A percentile compares a stretch with the other conserved stretches of the same genome.
phyloP scores from a whole-genome alignment of 1,140 invertebrate genomes.

The Drosophila tristis region DNA sequence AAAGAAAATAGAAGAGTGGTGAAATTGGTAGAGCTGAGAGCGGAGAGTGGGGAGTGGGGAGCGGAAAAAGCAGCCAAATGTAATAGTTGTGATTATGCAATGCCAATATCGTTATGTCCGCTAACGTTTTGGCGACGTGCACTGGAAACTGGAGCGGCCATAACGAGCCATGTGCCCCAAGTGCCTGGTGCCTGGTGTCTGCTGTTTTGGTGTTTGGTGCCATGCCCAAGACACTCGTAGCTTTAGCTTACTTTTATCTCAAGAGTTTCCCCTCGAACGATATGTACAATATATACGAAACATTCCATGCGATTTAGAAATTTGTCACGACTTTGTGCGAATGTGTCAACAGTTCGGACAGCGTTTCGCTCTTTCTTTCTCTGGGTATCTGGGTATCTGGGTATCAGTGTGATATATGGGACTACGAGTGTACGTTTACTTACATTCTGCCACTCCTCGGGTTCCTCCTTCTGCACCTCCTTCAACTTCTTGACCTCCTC shows the following conservation, averaged over 20 bases:
- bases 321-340: constrained; percentile 65
- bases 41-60: constrained; percentile 1
- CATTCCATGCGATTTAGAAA: constrained; percentile 36
- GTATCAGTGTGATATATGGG: constrained; percentile 13
- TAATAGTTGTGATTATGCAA: constrained; percentile 73
- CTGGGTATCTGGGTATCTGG: too few species aligned
- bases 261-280: background rate
- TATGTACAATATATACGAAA: constrained; percentile 16
- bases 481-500: constrained; percentile 93
- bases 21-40: constrained; percentile 1
- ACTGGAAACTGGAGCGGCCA: constrained; percentile 71
- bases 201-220: constrained; percentile 2
- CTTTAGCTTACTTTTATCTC: constrained; percentile 23
- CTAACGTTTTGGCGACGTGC: constrained; percentile 60
- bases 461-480: constrained; percentile 90
- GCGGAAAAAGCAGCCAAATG: constrained; percentile 58
- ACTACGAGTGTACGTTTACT: constrained; percentile 78
- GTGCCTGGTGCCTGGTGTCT: background rate
- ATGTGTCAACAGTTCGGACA: constrained; percentile 27
- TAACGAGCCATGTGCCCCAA: constrained; percentile 37
- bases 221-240: constrained; percentile 45
- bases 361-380: constrained; percentile 19
- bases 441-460: constrained; percentile 97
- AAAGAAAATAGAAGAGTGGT: constrained; percentile 37
- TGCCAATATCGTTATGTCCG: constrained; percentile 64